Conservation (phyloP, 2,113 vertebrate genomes). For the Calonectris borealis region DNA sequence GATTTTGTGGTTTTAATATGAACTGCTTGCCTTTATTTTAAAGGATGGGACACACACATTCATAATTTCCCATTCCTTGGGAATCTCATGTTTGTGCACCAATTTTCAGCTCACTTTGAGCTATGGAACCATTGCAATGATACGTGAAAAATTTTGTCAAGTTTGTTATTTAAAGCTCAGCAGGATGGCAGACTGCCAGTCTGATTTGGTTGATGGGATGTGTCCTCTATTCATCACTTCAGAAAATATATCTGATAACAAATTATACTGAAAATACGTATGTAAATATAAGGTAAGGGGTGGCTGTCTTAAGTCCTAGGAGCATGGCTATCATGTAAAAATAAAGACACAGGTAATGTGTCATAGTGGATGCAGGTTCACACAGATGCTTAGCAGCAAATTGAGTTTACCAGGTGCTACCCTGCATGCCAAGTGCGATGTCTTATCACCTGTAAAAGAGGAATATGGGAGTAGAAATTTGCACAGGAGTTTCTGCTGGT, state of each 20-base stretch:
- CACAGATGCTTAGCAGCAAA: neutral
- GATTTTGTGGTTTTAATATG: neutral
- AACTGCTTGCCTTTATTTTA: neutral
- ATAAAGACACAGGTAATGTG: neutral
- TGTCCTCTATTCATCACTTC: neutral
- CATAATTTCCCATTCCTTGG: neutral
- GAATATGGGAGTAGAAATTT: neutral
- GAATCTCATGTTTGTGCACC: neutral
- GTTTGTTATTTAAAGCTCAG: conserved; percentile 3
- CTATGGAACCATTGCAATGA: neutral
- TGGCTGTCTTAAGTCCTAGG: neutral
- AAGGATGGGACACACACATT: neutral
- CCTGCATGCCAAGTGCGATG: neutral
- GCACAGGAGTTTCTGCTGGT: neutral
- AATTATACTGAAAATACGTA: neutral
- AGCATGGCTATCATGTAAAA: neutral
- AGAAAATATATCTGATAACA: neutral
- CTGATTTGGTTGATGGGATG: neutral
- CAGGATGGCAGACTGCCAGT: neutral
- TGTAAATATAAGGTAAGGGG: neutral
- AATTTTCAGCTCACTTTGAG: conserved; percentile 17
- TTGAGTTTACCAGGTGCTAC: conserved; percentile 15
- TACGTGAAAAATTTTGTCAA: neutral
- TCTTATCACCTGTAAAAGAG: neutral
- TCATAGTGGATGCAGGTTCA: neutral